Evolutionary conservation across 2,888 invertebrate genomes (phyloP).

Genomic region (Sarcophaga variegata): DNA sequence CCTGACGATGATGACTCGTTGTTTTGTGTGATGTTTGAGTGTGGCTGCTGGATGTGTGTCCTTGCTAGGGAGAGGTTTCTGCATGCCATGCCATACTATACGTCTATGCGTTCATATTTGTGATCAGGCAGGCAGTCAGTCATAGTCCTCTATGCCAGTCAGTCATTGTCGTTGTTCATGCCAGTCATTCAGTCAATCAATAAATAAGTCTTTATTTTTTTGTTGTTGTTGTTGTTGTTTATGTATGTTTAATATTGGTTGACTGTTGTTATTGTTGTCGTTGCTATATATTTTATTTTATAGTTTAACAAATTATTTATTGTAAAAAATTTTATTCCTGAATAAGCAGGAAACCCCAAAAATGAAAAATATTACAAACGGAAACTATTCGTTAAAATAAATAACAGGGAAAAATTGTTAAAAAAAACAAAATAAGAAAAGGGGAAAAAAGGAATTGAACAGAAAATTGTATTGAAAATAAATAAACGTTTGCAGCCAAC

Average conservation of each 20-base stretch:
- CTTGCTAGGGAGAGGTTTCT: not conserved
- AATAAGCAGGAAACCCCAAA: slow-evolving; percentile 57
- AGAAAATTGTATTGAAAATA: slow-evolving; percentile 57
- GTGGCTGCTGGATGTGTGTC: not conserved
- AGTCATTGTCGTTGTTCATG: too few relatives aligned
- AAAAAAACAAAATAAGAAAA: not conserved
- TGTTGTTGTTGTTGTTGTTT: slow-evolving; percentile 4
- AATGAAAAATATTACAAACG: slow-evolving; percentile 66
- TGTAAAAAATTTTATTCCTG: slow-evolving; percentile 58
- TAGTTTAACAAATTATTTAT: slow-evolving; percentile 64
- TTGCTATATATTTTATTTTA: slow-evolving; percentile 26
- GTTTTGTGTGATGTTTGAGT: not conserved
- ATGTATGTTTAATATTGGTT: not conserved
- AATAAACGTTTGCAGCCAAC: slow-evolving; percentile 44
- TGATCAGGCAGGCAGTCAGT: slow-evolving; percentile 52
- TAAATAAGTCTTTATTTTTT: slow-evolving; percentile 48
- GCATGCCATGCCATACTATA: slow-evolving; percentile 5
- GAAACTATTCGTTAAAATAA: slow-evolving; percentile 67
- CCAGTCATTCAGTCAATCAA: slow-evolving; percentile 65
- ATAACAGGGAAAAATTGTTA: slow-evolving; percentile 52
- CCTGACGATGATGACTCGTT: slow-evolving; percentile 3
- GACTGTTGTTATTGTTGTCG: too few relatives aligned
- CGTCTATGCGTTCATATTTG: slow-evolving; percentile 45
- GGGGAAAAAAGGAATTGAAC: not conserved
- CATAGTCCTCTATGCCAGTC: not conserved